A percentile compares a stretch with the other conserved stretches of the same genome.
Conservation (phyloP, 2,113 vertebrate species). For the Chaetodon auriga region DNA sequence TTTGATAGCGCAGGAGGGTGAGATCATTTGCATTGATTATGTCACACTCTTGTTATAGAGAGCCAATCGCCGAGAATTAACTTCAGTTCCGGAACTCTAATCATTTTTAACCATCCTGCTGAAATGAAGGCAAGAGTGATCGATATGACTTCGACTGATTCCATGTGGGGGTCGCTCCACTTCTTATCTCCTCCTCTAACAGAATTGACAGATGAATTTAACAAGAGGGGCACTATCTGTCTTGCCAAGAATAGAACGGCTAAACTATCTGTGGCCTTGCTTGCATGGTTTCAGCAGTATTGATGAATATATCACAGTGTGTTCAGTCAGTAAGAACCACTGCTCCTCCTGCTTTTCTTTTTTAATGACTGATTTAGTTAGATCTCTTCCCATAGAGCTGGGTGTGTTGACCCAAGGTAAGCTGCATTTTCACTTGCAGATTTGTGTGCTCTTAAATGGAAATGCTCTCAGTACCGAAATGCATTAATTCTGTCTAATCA, state of each 20-base stretch:
- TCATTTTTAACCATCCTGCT: slow-evolving; percentile 71
- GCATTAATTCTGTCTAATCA: slow-evolving; percentile 36
- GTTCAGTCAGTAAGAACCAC: slow-evolving; percentile 64
- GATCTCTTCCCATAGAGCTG: slow-evolving; percentile 23
- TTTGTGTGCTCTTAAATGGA: slow-evolving; percentile 36
- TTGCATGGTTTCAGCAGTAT: slow-evolving; percentile 66
- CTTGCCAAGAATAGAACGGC: slow-evolving; percentile 57
- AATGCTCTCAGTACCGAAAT: slow-evolving; percentile 36
- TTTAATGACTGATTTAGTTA: slow-evolving; percentile 30
- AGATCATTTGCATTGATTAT: slow-evolving; percentile 79
- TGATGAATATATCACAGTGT: slow-evolving; percentile 69
- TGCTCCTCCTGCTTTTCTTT: slow-evolving; percentile 7
- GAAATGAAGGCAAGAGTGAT: slow-evolving; percentile 70
- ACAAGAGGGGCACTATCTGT: slow-evolving; percentile 64
- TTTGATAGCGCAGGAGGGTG: slow-evolving; percentile 51
- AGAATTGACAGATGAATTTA: slow-evolving; percentile 73
- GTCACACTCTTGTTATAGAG: slow-evolving; percentile 72
- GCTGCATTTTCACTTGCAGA: slow-evolving; percentile 26
- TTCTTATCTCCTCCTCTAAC: slow-evolving; percentile 70
- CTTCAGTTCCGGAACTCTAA: slow-evolving; percentile 70
- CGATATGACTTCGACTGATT: slow-evolving; percentile 69
- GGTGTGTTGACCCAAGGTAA: slow-evolving; percentile 29
- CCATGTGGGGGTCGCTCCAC: slow-evolving; percentile 51
- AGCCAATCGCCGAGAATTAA: slow-evolving; percentile 75
- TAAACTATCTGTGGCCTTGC: slow-evolving; percentile 51